Base-by-base conservation (phyloP, 2,797 vertebrate genomes). In the Podargus strigoides region DNA sequence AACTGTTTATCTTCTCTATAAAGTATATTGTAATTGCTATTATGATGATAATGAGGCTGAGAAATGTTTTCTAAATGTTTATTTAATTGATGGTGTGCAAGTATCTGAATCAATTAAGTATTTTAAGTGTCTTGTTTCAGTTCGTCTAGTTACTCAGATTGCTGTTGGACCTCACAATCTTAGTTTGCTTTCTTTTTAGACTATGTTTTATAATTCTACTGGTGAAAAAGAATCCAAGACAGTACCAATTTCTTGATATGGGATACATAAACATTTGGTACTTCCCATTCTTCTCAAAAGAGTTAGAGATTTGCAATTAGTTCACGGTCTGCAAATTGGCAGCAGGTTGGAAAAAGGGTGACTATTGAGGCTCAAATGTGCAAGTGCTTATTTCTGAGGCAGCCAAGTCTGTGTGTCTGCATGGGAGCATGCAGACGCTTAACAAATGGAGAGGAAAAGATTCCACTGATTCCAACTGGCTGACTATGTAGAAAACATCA, bases 1-100 rank as follows among this genome's bases (percentile, higher is more conserved):
- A 46, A 3, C 1, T 0, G 1, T 5, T 17, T 0, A 24, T 44
- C n/a, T 64, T 79, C 23, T 72, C 9, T 49, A n/a, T 39, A 22
- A 68, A 63, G 9, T 32, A 2, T n/a, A 23, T 14, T 53, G 4
- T 23, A 63, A 69, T 62, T 74, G 13, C 5, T 56, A 8, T 39
- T 76, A 11, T 7, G 9, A 7, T 74, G 24, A 47, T 39, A 90
- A 12, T 18, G 17, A 77, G 36, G 15, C 50, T 60, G 41, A 36
- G 10, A 17, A 30, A 21, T 28, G 6, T 53, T 91, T 76, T 67
- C 36, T 69, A 34, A 53, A 9, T 47, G 10, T 32, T 81, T 42
- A 10, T 72, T 79, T 60, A 46, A 32, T 37, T 84, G 53, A 70
- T 62, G 44, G 10, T 39, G 12, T 39, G 3, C 13, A 85, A 42